Evolutionary conservation across 2,797 vertebrate species (phyloP).

Genomic region (Parauchenoglanis ngamensis): DNA sequence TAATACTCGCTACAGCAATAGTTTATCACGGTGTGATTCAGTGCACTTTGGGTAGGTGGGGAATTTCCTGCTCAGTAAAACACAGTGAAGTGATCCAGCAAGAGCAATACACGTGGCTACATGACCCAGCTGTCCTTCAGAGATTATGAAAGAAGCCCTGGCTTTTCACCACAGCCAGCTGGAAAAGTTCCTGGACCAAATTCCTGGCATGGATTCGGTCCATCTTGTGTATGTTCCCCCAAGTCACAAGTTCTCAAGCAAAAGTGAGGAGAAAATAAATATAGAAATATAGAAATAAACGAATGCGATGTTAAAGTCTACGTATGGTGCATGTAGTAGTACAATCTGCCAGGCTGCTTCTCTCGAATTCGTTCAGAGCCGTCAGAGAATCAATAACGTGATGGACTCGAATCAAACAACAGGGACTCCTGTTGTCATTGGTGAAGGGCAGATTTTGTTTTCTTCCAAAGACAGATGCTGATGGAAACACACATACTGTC

Average conservation of each 20-base stretch:
- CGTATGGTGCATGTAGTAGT: constrained; percentile 47
- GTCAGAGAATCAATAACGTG: constrained; percentile 40
- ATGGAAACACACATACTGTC: constrained; percentile 33
- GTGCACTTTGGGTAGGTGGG: constrained; percentile 55
- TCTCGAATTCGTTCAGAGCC: constrained; percentile 39
- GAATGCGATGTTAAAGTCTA: constrained; percentile 34
- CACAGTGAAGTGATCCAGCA: constrained; percentile 50
- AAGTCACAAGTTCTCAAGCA: constrained; percentile 39
- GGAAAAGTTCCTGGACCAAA: constrained; percentile 54
- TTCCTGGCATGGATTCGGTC: constrained; percentile 45
- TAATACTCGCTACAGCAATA: constrained; percentile 40
- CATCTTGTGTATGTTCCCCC: constrained; percentile 46
- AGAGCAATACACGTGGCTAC: constrained; percentile 59
- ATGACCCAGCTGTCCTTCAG: constrained; percentile 59
- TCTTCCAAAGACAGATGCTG: constrained; percentile 48
- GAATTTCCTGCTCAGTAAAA: constrained; percentile 52
- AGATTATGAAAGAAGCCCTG: constrained; percentile 54
- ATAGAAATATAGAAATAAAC: constrained; percentile 15
- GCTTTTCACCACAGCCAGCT: constrained; percentile 54
- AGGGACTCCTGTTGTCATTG: constrained; percentile 47
- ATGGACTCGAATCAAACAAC: constrained; percentile 51
- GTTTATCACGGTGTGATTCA: constrained; percentile 59
- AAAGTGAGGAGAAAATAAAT: constrained; percentile 20
- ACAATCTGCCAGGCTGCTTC: constrained; percentile 23
- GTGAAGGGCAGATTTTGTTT: constrained; percentile 53